Conservation (phyloP, 2,888 invertebrate species). For the Drosophila recens region DNA sequence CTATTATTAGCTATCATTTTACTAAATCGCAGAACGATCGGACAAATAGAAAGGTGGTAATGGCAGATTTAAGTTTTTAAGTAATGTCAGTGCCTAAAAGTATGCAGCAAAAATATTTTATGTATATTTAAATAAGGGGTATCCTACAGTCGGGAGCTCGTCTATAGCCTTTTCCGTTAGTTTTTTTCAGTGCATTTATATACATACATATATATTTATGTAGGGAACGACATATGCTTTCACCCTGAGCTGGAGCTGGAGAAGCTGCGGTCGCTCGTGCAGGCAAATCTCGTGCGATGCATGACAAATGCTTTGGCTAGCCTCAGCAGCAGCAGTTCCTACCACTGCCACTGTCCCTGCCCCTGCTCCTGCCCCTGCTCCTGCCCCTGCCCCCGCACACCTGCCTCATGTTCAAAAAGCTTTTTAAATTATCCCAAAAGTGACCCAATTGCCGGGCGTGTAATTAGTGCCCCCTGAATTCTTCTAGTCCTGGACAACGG, state of each 20-base stretch:
- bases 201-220: constrained; percentile 19
- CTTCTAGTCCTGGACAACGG: constrained; percentile 14
- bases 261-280: constrained; percentile 62
- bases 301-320: constrained; percentile 64
- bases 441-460: constrained; percentile 67
- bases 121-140: too few species aligned
- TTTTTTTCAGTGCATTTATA: constrained; percentile 17
- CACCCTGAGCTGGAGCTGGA: constrained; percentile 34
- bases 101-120: too few species aligned
- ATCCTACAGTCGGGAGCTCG: too few species aligned
- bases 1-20: too few species aligned
- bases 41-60: too few species aligned
- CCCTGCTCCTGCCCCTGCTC: background rate
- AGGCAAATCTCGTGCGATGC: constrained; percentile 68
- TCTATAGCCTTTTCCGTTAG: too few species aligned
- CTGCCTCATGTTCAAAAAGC: constrained; percentile 9
- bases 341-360: too few species aligned
- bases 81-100: too few species aligned
- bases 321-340: too few species aligned
- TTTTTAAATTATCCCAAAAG: constrained; percentile 20
- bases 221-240: constrained; percentile 70
- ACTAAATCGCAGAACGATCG: too few species aligned
- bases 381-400: background rate
- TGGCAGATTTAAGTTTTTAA: too few species aligned
- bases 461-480: constrained; percentile 60